phyloP scores from a whole-genome alignment of 2,888 invertebrate genomes.

The Celastrina argiolus region DNA sequence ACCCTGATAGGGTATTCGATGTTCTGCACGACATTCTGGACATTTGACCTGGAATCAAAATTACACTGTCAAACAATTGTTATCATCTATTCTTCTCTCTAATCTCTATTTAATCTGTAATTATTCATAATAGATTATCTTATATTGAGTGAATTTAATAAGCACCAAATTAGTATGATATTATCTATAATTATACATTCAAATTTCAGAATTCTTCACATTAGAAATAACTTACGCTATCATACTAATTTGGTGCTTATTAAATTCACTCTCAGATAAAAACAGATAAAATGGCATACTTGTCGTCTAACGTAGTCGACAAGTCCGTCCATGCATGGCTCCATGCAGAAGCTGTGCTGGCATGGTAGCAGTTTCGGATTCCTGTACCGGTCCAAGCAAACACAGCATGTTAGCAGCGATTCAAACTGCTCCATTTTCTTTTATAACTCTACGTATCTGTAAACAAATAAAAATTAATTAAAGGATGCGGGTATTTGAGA shows the following conservation, averaged over 20 bases:
- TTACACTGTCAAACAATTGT: neutral
- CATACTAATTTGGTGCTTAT: too few species aligned
- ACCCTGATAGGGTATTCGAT: conserved; percentile 96
- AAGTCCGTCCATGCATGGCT: conserved; percentile 98
- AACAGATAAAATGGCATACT: conserved; percentile 62
- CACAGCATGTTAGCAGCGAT: conserved; percentile 97
- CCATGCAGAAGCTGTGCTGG: conserved; percentile 99
- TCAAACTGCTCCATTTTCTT: conserved; percentile 94
- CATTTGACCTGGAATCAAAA: conserved; percentile 88
- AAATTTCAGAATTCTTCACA: too few species aligned
- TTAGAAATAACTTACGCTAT: too few species aligned
- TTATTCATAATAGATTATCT: too few species aligned
- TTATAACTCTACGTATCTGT: conserved; percentile 59
- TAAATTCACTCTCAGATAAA: neutral
- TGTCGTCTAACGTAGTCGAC: conserved; percentile 96
- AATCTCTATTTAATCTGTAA: too few species aligned
- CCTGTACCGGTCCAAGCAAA: conserved; percentile 97
- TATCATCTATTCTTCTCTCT: neutral
- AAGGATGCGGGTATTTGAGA: too few species aligned
- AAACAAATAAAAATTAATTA: conserved; percentile 32
- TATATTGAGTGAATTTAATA: too few species aligned
- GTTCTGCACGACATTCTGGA: conserved; percentile 98
- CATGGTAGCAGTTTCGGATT: conserved; percentile 99
- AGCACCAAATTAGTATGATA: too few species aligned
- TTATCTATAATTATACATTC: too few species aligned